phyloP scores from a whole-genome alignment of 2,113 vertebrate genomes.

The Apodemus speciosus region DNA sequence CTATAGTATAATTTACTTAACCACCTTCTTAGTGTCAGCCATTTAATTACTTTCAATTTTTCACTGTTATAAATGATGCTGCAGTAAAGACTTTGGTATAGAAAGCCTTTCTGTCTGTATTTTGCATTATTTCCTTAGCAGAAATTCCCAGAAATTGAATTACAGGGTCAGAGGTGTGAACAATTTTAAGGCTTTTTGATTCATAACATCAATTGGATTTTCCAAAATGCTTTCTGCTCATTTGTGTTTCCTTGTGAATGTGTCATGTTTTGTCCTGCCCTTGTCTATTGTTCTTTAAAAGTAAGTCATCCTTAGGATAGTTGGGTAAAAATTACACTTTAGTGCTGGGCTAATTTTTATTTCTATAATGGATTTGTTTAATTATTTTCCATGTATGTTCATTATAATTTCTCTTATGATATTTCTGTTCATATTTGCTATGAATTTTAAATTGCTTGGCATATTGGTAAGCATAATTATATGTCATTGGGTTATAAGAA shows the following conservation, averaged over 20 bases:
- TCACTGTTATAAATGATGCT: constrained; percentile 76
- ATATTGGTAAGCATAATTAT: constrained; percentile 10
- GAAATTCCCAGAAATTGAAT: constrained; percentile 70
- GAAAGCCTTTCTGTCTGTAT: constrained; percentile 58
- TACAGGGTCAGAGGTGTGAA: constrained; percentile 58
- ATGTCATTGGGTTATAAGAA: not conserved
- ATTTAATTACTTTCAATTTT: constrained; percentile 77
- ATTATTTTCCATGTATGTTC: not conserved
- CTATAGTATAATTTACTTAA: constrained; percentile 76
- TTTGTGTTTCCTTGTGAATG: constrained; percentile 10
- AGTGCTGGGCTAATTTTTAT: constrained; percentile 1
- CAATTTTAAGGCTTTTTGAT: constrained; percentile 60
- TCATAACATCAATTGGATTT: constrained; percentile 48
- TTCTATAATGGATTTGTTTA: not conserved
- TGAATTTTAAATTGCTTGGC: not conserved
- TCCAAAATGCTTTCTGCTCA: constrained; percentile 24
- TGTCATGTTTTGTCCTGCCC: not conserved
- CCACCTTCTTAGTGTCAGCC: constrained; percentile 67
- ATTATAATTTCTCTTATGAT: not conserved
- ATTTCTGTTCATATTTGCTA: not conserved
- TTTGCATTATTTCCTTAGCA: constrained; percentile 67
- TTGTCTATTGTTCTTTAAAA: not conserved
- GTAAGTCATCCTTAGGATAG: not conserved
- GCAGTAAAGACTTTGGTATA: constrained; percentile 52
- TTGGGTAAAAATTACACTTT: constrained; percentile 9